Evolutionary conservation across 1,140 invertebrate species (phyloP), one percentile per base, ranked within the genome.

Genomic region (Leptonema lineaticorne): DNA sequence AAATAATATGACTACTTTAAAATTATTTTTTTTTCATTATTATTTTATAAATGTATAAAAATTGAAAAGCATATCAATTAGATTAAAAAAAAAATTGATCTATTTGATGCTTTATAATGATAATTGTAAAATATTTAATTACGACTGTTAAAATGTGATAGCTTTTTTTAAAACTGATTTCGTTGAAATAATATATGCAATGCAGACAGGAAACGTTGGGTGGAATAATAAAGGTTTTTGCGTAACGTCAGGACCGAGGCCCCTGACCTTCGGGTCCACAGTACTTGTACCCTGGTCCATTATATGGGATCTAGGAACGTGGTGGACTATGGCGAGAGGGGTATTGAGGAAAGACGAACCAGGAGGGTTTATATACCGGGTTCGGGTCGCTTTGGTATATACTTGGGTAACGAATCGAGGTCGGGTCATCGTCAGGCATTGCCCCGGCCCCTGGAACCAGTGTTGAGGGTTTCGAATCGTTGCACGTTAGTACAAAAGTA

Each of bases 361-460:
- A n/a, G 56, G 56, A 28, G 56, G 56, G 26, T 16, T 16, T 53
- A 53, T 41, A 16, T 41, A 11, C 37, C 37, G 37, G 37, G 37
- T 41, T 41, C 37, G 60, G 41, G 41, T 22, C 14, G 41, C 2
- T 14, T n/a, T 7, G 41, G 16, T 16, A 48, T n/a, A 18, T 50
- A 50, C 50, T 7, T 14, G 37, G 11, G 41, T 16, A 16, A 22
- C 26, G 33, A 45, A 64, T 64, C 46, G 62, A 30, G 62, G 62
- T 64, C 62, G 62, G 62, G 62, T 64, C 62, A 64, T 64, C 62
- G 27, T 16, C 20, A 64, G 62, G 27, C 62, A 18, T 64, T 64
- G 62, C 45, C 62, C 62, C 62, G 62, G 62, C 62, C 62, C 62
- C 45, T 50, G 62, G 62, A 64, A 45, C 37, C 28, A 16, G 28